Conservation (phyloP, 2,113 vertebrate genomes). For the Melanotaenia duboulayi region DNA sequence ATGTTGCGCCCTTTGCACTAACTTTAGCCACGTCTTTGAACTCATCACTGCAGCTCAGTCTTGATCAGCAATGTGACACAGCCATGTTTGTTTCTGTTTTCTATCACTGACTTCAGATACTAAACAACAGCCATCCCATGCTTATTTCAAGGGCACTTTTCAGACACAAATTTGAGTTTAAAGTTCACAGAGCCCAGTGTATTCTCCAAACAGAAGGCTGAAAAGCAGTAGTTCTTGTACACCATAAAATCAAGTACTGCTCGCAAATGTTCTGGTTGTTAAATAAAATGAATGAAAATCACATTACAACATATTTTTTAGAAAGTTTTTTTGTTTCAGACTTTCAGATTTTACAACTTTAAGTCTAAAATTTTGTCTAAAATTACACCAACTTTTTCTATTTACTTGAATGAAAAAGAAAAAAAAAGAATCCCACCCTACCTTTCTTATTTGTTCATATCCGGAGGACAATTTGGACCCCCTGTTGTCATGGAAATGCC, state of each 20-base stretch:
- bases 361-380: no score
- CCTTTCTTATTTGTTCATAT: background rate
- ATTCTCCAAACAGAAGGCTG: background rate
- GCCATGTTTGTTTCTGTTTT: background rate
- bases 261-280: no score
- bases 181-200: background rate
- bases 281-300: no score
- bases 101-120: background rate
- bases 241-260: background rate
- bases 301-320: no score
- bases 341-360: no score
- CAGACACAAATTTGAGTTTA: background rate
- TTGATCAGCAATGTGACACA: conserved; percentile 21
- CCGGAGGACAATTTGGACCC: background rate
- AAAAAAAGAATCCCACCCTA: background rate
- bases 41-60: background rate
- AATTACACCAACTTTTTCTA: no score
- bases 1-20: conserved; percentile 47
- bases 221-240: background rate
- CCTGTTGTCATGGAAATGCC: conserved; percentile 19
- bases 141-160: background rate
- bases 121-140: background rate
- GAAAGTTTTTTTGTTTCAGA: no score
- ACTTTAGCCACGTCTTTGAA: background rate
- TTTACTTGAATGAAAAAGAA: no score